Conservation (phyloP, 2,888 invertebrate genomes). For the Therioaphis trifolii region DNA sequence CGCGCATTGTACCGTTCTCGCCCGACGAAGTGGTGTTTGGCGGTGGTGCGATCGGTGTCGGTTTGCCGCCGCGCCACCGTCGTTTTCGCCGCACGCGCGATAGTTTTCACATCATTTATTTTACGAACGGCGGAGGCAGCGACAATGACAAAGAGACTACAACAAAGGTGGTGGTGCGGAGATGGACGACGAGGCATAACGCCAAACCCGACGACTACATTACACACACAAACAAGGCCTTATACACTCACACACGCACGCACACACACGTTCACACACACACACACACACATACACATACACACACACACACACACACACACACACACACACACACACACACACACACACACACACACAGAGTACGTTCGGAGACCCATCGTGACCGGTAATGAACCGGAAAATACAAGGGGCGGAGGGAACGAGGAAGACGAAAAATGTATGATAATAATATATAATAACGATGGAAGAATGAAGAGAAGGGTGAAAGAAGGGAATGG, state of each 20-base stretch:
- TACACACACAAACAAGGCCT: no score
- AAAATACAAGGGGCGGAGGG: conserved; percentile 35
- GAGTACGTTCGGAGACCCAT: conserved; percentile 33
- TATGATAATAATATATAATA: conserved; percentile 17
- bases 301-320: no score
- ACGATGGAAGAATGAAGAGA: neutral
- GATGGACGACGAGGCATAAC: conserved; percentile 2
- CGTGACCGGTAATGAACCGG: conserved; percentile 56
- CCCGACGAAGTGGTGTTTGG: neutral
- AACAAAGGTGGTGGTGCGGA: neutral
- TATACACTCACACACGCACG: no score
- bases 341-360: no score
- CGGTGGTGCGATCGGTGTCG: neutral
- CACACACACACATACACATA: no score
- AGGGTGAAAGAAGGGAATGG: no score
- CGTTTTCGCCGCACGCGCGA: neutral
- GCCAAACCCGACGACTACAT: conserved; percentile 30
- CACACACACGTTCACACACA: no score
- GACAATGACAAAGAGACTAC: neutral
- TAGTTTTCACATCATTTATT: conserved; percentile 56
- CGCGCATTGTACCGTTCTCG: no score
- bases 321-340: no score
- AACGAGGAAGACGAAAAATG: conserved; percentile 32
- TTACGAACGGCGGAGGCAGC: neutral
- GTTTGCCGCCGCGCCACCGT: neutral